Evolutionary conservation across 2,888 invertebrate genomes (phyloP).

Genomic region (Euproctis similis): DNA sequence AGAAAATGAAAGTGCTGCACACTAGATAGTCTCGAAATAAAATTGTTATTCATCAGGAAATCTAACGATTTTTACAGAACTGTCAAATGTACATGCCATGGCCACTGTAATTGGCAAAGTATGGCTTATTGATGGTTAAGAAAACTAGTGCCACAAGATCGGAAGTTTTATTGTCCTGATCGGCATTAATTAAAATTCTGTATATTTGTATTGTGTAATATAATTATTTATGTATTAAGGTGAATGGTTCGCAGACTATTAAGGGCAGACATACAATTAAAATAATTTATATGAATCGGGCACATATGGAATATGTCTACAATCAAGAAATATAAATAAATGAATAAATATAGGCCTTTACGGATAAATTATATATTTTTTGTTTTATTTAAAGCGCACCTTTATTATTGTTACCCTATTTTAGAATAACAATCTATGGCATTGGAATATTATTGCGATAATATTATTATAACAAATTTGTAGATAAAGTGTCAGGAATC

Average conservation of each 20-base stretch:
- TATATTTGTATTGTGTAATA: constrained; percentile 1
- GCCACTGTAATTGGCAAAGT: too few species aligned
- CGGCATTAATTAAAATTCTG: background rate
- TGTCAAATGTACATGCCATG: too few species aligned
- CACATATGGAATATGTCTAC: constrained; percentile 43
- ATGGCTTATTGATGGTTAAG: too few species aligned
- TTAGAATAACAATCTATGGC: background rate
- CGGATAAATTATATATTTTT: constrained; percentile 45
- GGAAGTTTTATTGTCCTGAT: too few species aligned
- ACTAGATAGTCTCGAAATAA: too few species aligned
- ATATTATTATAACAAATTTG: too few species aligned
- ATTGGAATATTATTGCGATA: too few species aligned
- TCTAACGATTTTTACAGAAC: too few species aligned
- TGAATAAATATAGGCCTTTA: constrained; percentile 65
- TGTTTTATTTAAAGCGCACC: constrained; percentile 13
- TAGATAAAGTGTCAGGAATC: too few species aligned
- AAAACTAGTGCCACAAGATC: too few species aligned
- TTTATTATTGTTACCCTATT: background rate
- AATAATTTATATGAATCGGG: constrained; percentile 19
- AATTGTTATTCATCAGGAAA: too few species aligned
- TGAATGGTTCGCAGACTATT: background rate
- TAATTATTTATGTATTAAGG: background rate
- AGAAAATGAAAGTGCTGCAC: too few species aligned
- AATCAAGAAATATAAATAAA: constrained; percentile 47
- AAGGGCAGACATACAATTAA: constrained; percentile 1